These are phyloP conservation scores for Nectonema munidae DNA, from an alignment of 2,888 invertebrate species.

Conservation along the genomic window DNA sequence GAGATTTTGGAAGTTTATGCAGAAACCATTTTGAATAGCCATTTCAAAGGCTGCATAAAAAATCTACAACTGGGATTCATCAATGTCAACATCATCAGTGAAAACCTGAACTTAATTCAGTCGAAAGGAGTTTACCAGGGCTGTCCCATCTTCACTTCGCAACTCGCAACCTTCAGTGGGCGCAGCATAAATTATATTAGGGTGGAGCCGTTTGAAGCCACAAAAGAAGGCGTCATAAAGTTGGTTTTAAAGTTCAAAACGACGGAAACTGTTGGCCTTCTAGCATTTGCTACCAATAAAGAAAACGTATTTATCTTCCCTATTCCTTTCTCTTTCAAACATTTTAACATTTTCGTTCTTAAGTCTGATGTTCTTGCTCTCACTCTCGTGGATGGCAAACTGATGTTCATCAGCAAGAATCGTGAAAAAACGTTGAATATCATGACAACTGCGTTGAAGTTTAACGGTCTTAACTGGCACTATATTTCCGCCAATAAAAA, in stretches of 20 bases:
- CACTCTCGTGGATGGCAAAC: slow-evolving; percentile 22
- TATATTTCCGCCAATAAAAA: slow-evolving; percentile 39
- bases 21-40: background rate
- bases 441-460: slow-evolving; percentile 24
- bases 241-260: slow-evolving; percentile 7
- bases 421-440: background rate
- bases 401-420: slow-evolving; percentile 18
- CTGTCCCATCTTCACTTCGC: slow-evolving; percentile 19
- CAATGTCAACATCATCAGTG: background rate
- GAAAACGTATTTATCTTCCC: background rate
- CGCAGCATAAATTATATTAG: too few relatives aligned
- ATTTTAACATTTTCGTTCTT: background rate
- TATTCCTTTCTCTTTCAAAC: background rate
- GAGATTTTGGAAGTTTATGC: background rate
- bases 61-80: slow-evolving; percentile 6
- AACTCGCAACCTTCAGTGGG: background rate
- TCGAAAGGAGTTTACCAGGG: slow-evolving; percentile 21
- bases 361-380: slow-evolving; percentile 17
- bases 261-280: background rate
- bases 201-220: too few relatives aligned
- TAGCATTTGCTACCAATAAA: slow-evolving; percentile 1
- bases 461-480: slow-evolving; percentile 75
- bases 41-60: slow-evolving; percentile 7
- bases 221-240: too few relatives aligned
- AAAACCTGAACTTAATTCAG: slow-evolving; percentile 16